Conservation (phyloP, 2,113 vertebrate genomes). For the Cyanistes caeruleus region DNA sequence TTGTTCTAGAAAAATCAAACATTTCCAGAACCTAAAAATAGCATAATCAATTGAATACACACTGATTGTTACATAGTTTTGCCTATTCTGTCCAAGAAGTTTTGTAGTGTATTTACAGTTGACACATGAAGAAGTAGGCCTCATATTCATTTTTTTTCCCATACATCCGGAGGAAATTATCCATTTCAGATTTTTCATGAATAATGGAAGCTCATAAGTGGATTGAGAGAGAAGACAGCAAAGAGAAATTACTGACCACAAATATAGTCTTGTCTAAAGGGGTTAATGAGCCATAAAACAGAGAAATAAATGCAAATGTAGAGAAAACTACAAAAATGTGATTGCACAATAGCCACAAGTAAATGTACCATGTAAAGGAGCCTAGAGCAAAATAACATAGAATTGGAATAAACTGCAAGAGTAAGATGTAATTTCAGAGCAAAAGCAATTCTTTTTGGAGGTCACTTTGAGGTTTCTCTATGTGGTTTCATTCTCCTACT, state of each 20-base stretch:
- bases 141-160: background rate
- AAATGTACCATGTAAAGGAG: constrained; percentile 16
- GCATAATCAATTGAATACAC: background rate
- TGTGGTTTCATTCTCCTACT: background rate
- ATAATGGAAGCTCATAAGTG: background rate
- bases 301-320: background rate
- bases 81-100: background rate
- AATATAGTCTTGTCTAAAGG: background rate
- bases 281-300: background rate
- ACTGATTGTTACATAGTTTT: background rate
- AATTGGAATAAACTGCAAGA: background rate
- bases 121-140: background rate
- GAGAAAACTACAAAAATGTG: background rate
- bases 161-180: background rate
- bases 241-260: background rate
- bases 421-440: background rate
- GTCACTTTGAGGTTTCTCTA: background rate
- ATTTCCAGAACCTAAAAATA: background rate
- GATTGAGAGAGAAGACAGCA: background rate
- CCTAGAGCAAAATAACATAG: background rate
- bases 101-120: background rate
- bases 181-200: background rate
- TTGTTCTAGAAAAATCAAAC: background rate
- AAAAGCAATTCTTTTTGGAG: background rate
- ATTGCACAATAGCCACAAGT: background rate